Conservation (phyloP, 2,113 vertebrate species). For the Mirza zaza region DNA sequence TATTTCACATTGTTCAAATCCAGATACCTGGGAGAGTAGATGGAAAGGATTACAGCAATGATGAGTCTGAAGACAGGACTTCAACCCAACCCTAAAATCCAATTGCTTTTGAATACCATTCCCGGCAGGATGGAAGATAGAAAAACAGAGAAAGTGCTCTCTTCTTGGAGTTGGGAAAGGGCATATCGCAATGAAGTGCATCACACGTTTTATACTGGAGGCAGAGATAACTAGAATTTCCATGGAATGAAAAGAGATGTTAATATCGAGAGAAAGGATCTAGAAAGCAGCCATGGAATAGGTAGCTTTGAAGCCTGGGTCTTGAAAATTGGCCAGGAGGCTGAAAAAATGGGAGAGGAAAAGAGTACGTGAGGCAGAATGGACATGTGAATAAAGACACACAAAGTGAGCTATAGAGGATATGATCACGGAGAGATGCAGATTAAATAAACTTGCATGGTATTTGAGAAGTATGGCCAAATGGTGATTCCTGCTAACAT, state of each 20-base stretch:
- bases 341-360: not conserved
- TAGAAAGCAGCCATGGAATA: not conserved
- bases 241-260: not conserved
- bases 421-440: not conserved
- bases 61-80: not conserved
- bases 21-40: not conserved
- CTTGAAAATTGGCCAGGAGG: not conserved
- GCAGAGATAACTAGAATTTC: not conserved
- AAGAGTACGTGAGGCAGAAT: not conserved
- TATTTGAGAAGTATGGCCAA: not conserved
- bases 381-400: not conserved
- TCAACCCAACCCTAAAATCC: not conserved
- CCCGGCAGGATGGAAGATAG: not conserved
- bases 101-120: constrained; percentile 26
- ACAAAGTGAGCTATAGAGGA: not conserved
- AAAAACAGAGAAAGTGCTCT: not conserved
- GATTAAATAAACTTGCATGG: not conserved
- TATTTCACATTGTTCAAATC: constrained; percentile 40
- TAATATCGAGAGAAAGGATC: not conserved
- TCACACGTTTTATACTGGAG: not conserved
- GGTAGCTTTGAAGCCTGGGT: not conserved
- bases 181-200: not conserved
- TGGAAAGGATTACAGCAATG: not conserved
- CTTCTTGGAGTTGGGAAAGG: not conserved
- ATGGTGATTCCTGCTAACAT: not conserved